Conservation (phyloP, 2,888 invertebrate genomes). For the Cinara cedri region DNA sequence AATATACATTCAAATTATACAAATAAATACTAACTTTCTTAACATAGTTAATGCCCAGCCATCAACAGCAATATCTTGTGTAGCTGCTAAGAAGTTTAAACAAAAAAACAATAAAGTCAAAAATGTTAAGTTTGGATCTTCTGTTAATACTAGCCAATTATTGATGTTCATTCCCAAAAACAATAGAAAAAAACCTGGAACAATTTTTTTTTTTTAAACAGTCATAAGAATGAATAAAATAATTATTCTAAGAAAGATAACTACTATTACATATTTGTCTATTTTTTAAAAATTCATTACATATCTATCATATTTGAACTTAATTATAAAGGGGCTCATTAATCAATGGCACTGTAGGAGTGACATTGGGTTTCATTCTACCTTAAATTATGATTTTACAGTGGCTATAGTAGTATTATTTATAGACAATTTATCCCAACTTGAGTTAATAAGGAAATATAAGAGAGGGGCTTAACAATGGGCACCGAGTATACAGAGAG, state of each 20-base stretch:
- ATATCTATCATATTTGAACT: background rate
- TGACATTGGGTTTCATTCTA: too few relatives aligned
- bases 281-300: background rate
- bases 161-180: constrained; percentile 78
- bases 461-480: too few relatives aligned
- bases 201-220: background rate
- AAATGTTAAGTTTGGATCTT: constrained; percentile 61
- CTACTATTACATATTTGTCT: background rate
- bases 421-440: too few relatives aligned
- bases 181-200: constrained; percentile 70
- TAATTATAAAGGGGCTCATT: too few relatives aligned
- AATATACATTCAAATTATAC: background rate
- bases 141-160: constrained; percentile 72
- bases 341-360: background rate
- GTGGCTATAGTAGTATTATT: too few relatives aligned
- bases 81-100: constrained; percentile 95
- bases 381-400: too few relatives aligned
- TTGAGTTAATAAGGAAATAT: too few relatives aligned
- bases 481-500: too few relatives aligned
- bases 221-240: too few relatives aligned
- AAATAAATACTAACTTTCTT: constrained; percentile 71
- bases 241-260: too few relatives aligned
- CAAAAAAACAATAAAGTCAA: constrained; percentile 87
- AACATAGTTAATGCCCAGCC: constrained; percentile 99
- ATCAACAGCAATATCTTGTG: constrained; percentile 99